These are phyloP conservation scores for Parnassius glacialis DNA, from an alignment of 2,888 invertebrate species.

Conservation along the genomic window DNA sequence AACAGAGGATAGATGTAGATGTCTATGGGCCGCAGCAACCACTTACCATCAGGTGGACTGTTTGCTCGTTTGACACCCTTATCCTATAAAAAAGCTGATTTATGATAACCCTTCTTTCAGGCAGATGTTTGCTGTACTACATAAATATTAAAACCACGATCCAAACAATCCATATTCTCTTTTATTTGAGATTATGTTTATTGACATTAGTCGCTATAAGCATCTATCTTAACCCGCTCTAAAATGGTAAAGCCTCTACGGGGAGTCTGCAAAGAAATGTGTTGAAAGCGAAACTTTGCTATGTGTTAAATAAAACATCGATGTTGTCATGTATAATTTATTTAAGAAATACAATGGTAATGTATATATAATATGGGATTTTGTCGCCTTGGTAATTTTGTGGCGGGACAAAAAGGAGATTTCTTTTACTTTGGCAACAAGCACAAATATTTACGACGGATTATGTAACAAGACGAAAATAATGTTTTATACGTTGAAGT, in stretches of 20 bases:
- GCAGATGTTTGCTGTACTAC: too few species aligned
- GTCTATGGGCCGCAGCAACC: too few species aligned
- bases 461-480: too few species aligned
- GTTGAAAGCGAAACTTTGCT: constrained; percentile 55
- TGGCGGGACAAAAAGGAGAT: constrained; percentile 12
- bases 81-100: too few species aligned
- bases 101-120: too few species aligned
- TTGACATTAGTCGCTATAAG: constrained; percentile 11
- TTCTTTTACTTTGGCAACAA: constrained; percentile 5
- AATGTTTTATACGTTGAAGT: too few species aligned
- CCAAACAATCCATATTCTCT: too few species aligned
- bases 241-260: constrained; percentile 49
- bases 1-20: too few species aligned
- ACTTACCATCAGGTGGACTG: too few species aligned
- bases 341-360: constrained; percentile 47
- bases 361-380: constrained; percentile 21
- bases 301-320: constrained; percentile 77
- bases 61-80: too few species aligned
- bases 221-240: constrained; percentile 36
- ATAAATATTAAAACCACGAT: too few species aligned
- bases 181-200: neutral
- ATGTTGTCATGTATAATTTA: constrained; percentile 65
- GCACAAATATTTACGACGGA: neutral
- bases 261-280: constrained; percentile 64
- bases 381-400: constrained; percentile 24